Conservation (phyloP, 2,797 vertebrate genomes). For the Falco berigora region DNA sequence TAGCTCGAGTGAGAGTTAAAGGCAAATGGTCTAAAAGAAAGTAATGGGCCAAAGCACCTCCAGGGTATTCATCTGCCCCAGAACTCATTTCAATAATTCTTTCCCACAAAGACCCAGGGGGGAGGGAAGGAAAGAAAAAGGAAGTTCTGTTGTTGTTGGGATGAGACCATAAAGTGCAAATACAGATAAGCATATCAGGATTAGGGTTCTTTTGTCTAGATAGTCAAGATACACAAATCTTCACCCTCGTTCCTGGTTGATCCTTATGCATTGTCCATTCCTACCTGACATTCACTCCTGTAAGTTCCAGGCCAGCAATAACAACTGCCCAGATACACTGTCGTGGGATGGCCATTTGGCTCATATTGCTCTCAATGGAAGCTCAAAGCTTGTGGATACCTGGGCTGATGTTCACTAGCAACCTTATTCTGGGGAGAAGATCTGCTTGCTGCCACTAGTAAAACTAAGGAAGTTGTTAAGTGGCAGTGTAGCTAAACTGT, state of each 20-base stretch:
- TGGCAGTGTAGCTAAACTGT: background rate
- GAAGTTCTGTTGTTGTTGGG: background rate
- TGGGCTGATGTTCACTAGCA: background rate
- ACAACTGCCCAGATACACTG: background rate
- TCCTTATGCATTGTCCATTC: background rate
- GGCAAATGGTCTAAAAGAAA: slow-evolving; percentile 66
- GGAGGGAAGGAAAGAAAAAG: background rate
- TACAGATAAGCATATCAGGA: background rate
- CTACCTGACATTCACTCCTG: background rate
- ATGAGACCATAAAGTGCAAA: background rate
- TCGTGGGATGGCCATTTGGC: background rate
- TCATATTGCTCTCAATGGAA: background rate
- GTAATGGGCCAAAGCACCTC: slow-evolving; percentile 25
- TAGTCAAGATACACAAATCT: background rate
- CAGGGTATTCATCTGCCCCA: slow-evolving; percentile 28
- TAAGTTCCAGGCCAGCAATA: background rate
- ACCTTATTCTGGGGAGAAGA: background rate
- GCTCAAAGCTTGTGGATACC: background rate
- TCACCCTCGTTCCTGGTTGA: background rate
- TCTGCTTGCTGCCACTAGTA: background rate
- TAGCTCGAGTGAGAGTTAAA: slow-evolving; percentile 66
- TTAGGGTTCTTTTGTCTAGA: background rate
- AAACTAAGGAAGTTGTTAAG: background rate
- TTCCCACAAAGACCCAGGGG: background rate
- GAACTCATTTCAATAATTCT: slow-evolving; percentile 52